A percentile compares a stretch with the other conserved stretches of the same genome.
Evolutionary conservation across 2,797 vertebrate genomes (phyloP).

Genomic region (Lagocephalus sceleratus): DNA sequence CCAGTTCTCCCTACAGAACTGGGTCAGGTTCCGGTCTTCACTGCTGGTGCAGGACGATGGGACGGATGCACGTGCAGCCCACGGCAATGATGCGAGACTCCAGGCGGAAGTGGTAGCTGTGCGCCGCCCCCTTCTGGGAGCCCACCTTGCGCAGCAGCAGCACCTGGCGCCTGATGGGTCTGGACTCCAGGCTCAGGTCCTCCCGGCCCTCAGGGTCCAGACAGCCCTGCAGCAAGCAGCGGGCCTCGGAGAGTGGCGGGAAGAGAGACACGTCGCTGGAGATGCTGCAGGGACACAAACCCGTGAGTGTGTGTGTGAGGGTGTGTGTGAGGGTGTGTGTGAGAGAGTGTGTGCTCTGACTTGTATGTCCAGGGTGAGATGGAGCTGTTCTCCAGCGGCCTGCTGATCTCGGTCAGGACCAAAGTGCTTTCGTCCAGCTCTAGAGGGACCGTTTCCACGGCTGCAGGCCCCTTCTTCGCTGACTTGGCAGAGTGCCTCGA

Average conservation of each 20-base stretch:
- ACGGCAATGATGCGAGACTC: slow-evolving; percentile 67
- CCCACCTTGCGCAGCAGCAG: slow-evolving; percentile 64
- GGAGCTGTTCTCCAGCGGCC: slow-evolving; percentile 61
- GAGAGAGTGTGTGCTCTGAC: slow-evolving; percentile 43
- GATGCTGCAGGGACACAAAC: slow-evolving; percentile 39
- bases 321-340: no score
- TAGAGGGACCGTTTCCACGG: slow-evolving; percentile 40
- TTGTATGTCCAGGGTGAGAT: slow-evolving; percentile 76
- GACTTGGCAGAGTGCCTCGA: background rate
- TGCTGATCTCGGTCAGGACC: background rate
- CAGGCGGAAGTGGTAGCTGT: slow-evolving; percentile 57
- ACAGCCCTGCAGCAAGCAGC: slow-evolving; percentile 67
- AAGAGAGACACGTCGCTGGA: slow-evolving; percentile 39
- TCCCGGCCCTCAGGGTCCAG: slow-evolving; percentile 48
- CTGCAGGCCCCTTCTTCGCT: background rate
- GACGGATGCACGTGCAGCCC: slow-evolving; percentile 79
- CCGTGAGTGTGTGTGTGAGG: no score
- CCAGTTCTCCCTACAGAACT: background rate
- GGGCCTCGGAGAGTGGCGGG: slow-evolving; percentile 55
- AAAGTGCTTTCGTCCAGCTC: slow-evolving; percentile 41
- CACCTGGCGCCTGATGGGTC: slow-evolving; percentile 69
- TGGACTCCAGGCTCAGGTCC: slow-evolving; percentile 61
- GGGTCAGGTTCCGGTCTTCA: slow-evolving; percentile 5
- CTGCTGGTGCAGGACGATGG: slow-evolving; percentile 35
- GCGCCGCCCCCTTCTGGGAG: accelerated